Conservation (phyloP, 2,113 vertebrate species). For the Ginglymostoma cirratum region DNA sequence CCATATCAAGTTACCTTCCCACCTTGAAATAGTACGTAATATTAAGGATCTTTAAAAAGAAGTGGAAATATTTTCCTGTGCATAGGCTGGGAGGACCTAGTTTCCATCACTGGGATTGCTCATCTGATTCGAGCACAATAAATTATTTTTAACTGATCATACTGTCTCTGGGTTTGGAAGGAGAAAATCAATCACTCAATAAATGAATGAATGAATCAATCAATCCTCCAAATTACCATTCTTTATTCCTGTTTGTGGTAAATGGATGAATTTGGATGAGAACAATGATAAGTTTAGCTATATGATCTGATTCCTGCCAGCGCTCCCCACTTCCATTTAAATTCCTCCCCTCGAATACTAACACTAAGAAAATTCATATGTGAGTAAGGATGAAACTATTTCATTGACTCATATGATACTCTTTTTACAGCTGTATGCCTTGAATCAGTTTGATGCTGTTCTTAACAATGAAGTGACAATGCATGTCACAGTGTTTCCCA, state of each 20-base stretch:
- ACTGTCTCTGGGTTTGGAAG: neutral
- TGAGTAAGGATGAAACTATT: neutral
- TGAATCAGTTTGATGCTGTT: constrained; percentile 7
- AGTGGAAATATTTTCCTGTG: neutral
- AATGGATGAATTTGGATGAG: neutral
- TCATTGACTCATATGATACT: neutral
- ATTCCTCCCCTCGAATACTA: neutral
- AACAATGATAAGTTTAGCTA: neutral
- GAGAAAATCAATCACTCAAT: neutral
- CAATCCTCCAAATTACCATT: neutral
- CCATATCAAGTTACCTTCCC: neutral
- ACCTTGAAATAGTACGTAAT: neutral
- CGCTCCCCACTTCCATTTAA: too few species aligned
- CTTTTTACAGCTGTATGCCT: neutral
- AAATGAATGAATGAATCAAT: too few species aligned
- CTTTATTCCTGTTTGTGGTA: neutral
- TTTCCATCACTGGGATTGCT: neutral
- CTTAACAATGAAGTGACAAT: neutral
- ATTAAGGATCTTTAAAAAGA: neutral
- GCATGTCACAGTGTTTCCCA: neutral
- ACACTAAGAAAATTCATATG: neutral
- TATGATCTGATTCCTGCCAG: too few species aligned
- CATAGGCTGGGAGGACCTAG: neutral
- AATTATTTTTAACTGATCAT: neutral
- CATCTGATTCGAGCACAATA: neutral